These are phyloP conservation scores for Pogonophryne albipinna DNA, from an alignment of 2,797 vertebrate genomes.

Conservation along the genomic window DNA sequence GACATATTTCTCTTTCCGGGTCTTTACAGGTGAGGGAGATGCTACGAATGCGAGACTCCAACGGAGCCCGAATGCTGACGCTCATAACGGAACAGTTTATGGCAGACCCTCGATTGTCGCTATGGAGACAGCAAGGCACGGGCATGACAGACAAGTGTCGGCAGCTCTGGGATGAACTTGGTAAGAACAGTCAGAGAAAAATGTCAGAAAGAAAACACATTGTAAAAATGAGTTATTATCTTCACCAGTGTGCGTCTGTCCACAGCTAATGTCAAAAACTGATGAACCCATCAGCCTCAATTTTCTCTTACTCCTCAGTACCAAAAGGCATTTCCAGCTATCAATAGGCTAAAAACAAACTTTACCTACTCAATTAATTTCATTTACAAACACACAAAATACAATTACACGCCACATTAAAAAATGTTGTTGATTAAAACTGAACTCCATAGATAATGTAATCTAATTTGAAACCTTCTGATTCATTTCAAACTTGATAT, in stretches of 20 bases:
- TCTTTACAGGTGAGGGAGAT: slow-evolving; percentile 94
- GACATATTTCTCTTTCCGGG: background rate
- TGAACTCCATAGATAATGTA: too few species aligned
- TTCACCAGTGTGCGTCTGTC: background rate
- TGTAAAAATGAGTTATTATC: background rate
- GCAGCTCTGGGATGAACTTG: slow-evolving; percentile 98
- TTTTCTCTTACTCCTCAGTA: background rate
- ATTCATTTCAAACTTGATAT: too few species aligned
- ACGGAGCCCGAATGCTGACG: slow-evolving; percentile 96
- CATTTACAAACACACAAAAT: too few species aligned
- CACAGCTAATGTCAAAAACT: background rate
- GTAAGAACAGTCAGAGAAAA: slow-evolving; percentile 80
- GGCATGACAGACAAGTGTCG: slow-evolving; percentile 99
- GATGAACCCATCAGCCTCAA: background rate
- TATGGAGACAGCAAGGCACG: slow-evolving; percentile 98
- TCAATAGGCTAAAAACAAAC: background rate
- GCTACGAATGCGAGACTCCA: slow-evolving; percentile 98
- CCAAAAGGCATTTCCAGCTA: background rate
- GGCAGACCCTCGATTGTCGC: slow-evolving; percentile 95
- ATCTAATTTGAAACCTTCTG: too few species aligned
- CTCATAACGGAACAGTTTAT: slow-evolving; percentile 98
- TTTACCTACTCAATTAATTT: background rate
- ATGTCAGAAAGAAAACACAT: background rate
- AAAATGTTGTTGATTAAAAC: background rate
- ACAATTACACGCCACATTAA: background rate